Evolutionary conservation across 2,797 vertebrate genomes (phyloP), one percentile per base, ranked within the genome.

Genomic region (Typhlichthys eigenmanni): DNA sequence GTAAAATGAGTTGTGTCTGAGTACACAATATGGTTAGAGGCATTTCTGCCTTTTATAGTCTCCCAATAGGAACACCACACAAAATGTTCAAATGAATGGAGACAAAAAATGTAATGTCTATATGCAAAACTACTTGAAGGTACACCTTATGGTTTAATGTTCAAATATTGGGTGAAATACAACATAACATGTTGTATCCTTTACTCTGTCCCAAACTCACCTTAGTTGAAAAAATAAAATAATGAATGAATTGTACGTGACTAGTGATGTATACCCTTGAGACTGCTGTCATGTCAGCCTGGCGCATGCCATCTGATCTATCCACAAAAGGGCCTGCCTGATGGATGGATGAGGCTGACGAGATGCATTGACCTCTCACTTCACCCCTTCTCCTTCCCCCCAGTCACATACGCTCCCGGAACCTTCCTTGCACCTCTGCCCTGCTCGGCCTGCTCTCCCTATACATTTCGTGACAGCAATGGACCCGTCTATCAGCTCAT

Each of bases 1-100:
- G 85, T 89, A 84, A 88, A 90, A 92, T 90, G 43, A 85, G 77
- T 73, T 81, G 83, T 77, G 85, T 85, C 81, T 81, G 65, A 57
- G n/a, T 46, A 48, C 70, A 74, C 81, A 81, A 72, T 76, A 78
- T 58, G 71, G 71, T 69, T 63, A 34, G 66, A 53, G 67, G 76
- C 72, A 73, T 64, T 75, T 75, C 38, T 66, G 53, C 64, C 54
- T 64, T 68, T 48, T 71, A 32, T 43, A 11, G 63, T 64, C 19
- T 72, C 55, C 62, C 64, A 19, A 69, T 75, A 74, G 58, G 58
- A 48, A 4, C 47, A 12, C 12, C 47, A 19, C 12, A 38, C 34
- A 38, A 38, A 38, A 38, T 24, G 24, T 24, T 24, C 24, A 24
- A 24, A 24, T 24, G 3, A 24, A 3, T 38, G 34, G 7, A 38